Evolutionary conservation across 2,113 vertebrate genomes (phyloP), one percentile per base, ranked within the genome.

Genomic region (Tragulus kanchil): DNA sequence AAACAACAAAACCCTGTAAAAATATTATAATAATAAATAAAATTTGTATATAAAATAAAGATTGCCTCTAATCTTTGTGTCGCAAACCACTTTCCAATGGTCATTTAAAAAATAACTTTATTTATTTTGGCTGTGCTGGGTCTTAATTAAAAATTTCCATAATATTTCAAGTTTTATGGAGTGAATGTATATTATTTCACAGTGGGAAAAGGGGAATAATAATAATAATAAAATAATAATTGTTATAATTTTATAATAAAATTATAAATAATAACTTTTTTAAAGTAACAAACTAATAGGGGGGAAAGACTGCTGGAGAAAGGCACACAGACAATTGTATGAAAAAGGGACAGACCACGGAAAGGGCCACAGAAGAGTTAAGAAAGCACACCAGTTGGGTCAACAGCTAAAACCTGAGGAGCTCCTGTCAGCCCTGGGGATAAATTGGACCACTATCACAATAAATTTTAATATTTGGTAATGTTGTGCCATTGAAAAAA

Each of bases 101-200:
- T 48, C 50, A 79, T 42, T 78, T 23, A 83, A 73, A 73, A 73
- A 25, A 73, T 13, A 73, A 73, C 45, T 73, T 73, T 73, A 45
- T 25, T 73, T 73, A 10, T 73, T 12, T 25, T 45, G 21, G 36
- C 21, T 45, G 11, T 45, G 1, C 69, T 45, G 36, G 21, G 36
- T 45, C 69, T 73, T 73, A 73, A 73, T 73, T 73, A 45, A 64
- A 64, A 13, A 3, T 59, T 45, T 62, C 71, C 23, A 21, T 79
- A 48, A 19, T 92, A 78, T 93, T 91, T 89, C 56, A 89, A 78
- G 28, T 65, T 56, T 86, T 93, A 56, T 91, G 6, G 61, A 71
- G 48, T 56, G 9, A 45, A 15, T 3, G 8, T 92, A 11, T 31
- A 1, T 52, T 82, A 4, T 75, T 75, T 92, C 45, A 71, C 58